These are phyloP conservation scores for Alauda arvensis DNA, from an alignment of 2,797 vertebrate species.

Conservation along the genomic window DNA sequence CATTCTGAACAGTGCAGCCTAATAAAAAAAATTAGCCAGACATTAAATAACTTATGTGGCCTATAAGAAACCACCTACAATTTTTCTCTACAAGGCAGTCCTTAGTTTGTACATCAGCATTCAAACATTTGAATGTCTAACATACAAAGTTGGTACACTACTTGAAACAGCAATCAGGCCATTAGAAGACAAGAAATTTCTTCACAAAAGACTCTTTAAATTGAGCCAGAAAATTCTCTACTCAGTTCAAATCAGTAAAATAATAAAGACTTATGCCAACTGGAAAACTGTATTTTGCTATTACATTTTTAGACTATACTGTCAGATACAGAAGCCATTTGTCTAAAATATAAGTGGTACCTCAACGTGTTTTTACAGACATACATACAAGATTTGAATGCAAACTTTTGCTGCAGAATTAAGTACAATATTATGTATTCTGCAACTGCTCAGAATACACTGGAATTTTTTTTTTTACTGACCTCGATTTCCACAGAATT, in stretches of 20 bases:
- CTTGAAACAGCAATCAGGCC: neutral
- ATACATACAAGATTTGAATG: neutral
- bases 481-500: slow-evolving; percentile 95
- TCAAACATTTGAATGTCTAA: neutral
- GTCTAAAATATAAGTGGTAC: neutral
- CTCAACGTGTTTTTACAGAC: neutral
- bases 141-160: neutral
- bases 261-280: neutral
- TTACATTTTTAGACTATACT: neutral
- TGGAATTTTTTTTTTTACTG: slow-evolving; percentile 18
- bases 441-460: neutral
- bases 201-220: neutral
- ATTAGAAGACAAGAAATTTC: neutral
- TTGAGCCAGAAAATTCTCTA: neutral
- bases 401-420: neutral
- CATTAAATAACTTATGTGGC: neutral
- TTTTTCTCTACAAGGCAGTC: neutral
- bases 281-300: neutral
- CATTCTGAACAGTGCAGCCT: neutral
- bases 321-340: neutral
- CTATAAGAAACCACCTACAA: neutral
- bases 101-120: neutral
- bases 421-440: neutral
- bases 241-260: neutral
- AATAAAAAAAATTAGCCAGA: neutral